These are phyloP conservation scores for Pocillopora meandrina DNA, from an alignment of 92 coral and sea anemone species.

Conservation along the genomic window DNA sequence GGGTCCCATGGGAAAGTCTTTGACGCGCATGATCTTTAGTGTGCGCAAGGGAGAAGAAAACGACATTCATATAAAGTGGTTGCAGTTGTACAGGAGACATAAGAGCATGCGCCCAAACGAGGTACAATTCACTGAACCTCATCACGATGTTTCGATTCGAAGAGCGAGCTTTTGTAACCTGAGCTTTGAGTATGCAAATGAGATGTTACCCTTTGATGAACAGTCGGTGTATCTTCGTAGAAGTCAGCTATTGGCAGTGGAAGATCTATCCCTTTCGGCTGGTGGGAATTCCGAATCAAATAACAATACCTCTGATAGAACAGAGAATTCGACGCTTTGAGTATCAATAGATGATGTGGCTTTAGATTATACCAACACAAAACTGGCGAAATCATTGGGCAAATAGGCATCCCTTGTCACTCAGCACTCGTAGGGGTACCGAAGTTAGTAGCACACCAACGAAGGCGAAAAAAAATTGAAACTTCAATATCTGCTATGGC, in stretches of 20 bases:
- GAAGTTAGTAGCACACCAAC: no score
- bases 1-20: conserved; percentile 42
- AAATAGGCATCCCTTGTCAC: no score
- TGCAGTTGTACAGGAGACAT: conserved; percentile 27
- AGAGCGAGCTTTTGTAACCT: conserved; percentile 37
- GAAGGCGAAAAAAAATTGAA: no score
- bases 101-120: conserved; percentile 27
- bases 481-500: no score
- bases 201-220: background rate
- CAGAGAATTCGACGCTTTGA: background rate
- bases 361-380: no score
- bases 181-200: conserved; percentile 19
- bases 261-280: background rate
- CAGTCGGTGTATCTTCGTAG: conserved; percentile 16
- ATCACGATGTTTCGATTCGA: conserved; percentile 5
- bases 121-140: background rate
- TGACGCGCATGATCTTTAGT: conserved; percentile 52
- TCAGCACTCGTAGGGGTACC: no score
- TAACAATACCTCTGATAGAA: background rate
- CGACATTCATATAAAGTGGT: conserved; percentile 26
- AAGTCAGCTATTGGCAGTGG: background rate
- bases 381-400: no score
- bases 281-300: background rate
- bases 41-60: conserved; percentile 50
- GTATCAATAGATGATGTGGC: background rate